Evolutionary conservation across 2,888 invertebrate genomes (phyloP).

Genomic region (Scaptomyza flava): DNA sequence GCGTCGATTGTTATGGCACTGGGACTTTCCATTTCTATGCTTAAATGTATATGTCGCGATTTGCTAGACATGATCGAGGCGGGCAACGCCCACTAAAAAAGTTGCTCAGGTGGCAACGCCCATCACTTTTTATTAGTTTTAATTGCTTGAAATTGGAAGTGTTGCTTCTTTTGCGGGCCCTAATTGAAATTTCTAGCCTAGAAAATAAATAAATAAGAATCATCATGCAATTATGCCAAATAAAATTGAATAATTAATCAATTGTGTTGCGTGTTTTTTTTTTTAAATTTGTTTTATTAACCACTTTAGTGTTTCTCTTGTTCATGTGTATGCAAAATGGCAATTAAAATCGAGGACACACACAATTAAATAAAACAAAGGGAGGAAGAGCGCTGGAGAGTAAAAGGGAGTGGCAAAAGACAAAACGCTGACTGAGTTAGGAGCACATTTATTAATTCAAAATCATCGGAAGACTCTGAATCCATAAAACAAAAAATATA

Average conservation of each 20-base stretch:
- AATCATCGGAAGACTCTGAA: constrained; percentile 37
- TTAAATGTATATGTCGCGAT: neutral
- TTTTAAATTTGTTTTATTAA: constrained; percentile 28
- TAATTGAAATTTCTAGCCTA: constrained; percentile 58
- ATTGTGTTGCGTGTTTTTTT: constrained; percentile 37
- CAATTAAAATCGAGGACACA: constrained; percentile 52
- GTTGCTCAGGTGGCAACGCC: constrained; percentile 50
- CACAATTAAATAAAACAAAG: constrained; percentile 33
- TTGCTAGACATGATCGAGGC: neutral
- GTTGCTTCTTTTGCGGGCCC: constrained; percentile 14
- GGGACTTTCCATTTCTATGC: constrained; percentile 31
- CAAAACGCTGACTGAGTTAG: constrained; percentile 19
- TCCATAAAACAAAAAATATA: constrained; percentile 26
- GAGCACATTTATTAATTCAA: constrained; percentile 54
- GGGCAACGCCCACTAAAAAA: constrained; percentile 33
- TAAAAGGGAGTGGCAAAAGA: neutral
- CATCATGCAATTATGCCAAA: constrained; percentile 40
- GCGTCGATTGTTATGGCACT: constrained; percentile 2
- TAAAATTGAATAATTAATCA: constrained; percentile 47
- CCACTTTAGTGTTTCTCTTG: constrained; percentile 20
- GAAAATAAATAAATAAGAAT: neutral
- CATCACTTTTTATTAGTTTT: constrained; percentile 43
- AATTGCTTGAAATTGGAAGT: constrained; percentile 49
- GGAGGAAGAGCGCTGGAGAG: neutral
- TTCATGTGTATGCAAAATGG: constrained; percentile 57